Percentiles rank a stretch among this genome's conserved stretches.
Evolutionary conservation across 2,888 invertebrate species (phyloP).

Genomic region (Dione juno): DNA sequence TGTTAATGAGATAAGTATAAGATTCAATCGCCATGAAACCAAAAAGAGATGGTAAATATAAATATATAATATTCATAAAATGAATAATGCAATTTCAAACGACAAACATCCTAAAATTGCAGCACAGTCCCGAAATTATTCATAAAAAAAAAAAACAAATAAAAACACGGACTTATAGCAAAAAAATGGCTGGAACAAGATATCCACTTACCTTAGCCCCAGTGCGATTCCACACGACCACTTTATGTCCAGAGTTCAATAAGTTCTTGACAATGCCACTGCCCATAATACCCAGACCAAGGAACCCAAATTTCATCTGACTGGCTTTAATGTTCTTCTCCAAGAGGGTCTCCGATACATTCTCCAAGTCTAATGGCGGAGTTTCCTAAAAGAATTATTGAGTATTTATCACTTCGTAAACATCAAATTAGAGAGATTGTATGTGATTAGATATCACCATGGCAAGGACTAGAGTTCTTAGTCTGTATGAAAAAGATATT

Average conservation of each 20-base stretch:
- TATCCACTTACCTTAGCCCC: slow-evolving; percentile 90
- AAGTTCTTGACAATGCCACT: slow-evolving; percentile 97
- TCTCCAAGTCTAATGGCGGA: slow-evolving; percentile 89
- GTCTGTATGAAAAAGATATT: background rate
- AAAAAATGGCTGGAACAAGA: too few species aligned
- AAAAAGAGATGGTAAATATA: too few species aligned
- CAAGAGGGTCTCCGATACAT: slow-evolving; percentile 89
- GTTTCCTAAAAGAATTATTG: slow-evolving; percentile 82
- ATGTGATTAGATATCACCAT: too few species aligned
- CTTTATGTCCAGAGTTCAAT: slow-evolving; percentile 95
- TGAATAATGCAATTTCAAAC: too few species aligned
- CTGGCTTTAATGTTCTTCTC: slow-evolving; percentile 94
- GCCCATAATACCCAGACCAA: slow-evolving; percentile 98
- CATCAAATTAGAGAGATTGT: background rate
- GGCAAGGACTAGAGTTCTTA: background rate
- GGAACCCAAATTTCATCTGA: slow-evolving; percentile 94
- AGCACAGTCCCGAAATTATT: too few species aligned
- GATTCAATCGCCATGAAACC: too few species aligned
- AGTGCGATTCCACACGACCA: slow-evolving; percentile 97
- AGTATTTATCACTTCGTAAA: background rate
- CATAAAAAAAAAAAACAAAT: too few species aligned
- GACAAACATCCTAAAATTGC: too few species aligned
- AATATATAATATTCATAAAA: too few species aligned
- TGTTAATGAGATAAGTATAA: too few species aligned
- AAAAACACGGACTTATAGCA: too few species aligned